Evolutionary conservation across 2,113 vertebrate genomes (phyloP).

Genomic region (Pavo muticus): DNA sequence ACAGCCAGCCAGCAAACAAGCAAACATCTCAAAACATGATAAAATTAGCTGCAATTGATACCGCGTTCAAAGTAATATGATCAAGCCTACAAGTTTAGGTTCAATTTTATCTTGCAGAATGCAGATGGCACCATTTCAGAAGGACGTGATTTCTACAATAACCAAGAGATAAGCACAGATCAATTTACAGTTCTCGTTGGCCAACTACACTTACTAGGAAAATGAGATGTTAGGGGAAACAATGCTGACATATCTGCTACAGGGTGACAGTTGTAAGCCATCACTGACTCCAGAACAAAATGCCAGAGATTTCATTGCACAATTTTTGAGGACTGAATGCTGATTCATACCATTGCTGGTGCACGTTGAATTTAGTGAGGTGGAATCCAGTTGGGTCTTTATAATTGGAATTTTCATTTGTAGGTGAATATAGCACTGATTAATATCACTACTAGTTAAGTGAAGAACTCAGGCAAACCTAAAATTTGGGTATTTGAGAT

Average conservation of each 20-base stretch:
- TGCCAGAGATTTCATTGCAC: neutral
- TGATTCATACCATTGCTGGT: neutral
- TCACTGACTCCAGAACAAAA: neutral
- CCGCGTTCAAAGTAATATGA: slow-evolving; percentile 40
- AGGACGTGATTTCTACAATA: neutral
- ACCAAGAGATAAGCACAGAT: neutral
- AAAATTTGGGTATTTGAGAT: neutral
- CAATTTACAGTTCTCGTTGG: neutral
- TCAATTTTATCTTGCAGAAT: slow-evolving; percentile 38
- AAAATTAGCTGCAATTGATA: slow-evolving; percentile 62
- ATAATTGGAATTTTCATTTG: neutral
- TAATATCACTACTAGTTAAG: neutral
- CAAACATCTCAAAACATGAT: slow-evolving; percentile 19
- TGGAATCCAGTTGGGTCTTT: slow-evolving; percentile 1
- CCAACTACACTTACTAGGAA: neutral
- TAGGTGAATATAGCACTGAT: neutral
- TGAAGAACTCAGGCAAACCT: neutral
- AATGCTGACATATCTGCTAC: neutral
- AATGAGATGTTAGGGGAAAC: neutral
- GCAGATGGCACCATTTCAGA: neutral
- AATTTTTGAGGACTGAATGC: neutral
- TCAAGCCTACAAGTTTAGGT: slow-evolving; percentile 8
- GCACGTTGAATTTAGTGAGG: neutral
- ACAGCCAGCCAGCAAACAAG: slow-evolving; percentile 43
- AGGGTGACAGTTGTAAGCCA: neutral